Evolutionary conservation across 1,140 invertebrate genomes (phyloP).

Genomic region (Procambarus virginalis): DNA sequence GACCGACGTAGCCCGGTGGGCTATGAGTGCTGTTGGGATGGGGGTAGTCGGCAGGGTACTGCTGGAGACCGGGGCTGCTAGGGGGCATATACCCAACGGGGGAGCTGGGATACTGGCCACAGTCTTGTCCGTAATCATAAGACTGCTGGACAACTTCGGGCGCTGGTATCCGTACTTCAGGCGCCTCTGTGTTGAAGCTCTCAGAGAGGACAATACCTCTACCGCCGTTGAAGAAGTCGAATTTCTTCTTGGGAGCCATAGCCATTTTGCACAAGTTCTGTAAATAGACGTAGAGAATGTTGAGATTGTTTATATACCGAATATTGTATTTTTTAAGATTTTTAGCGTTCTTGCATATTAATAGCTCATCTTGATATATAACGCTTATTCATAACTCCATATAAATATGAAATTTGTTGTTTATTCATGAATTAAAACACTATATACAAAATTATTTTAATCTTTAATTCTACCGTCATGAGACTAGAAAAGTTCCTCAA

Average conservation of each 20-base stretch:
- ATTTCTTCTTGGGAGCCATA: not conserved
- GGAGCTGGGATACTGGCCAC: not conserved
- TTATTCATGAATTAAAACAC: no score
- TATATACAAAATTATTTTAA: no score
- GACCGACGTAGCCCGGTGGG: not conserved
- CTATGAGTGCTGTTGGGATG: not conserved
- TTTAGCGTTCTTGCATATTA: no score
- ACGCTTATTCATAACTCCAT: no score
- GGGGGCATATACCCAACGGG: no score
- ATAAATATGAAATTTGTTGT: no score
- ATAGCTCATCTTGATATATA: no score
- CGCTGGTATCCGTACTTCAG: not conserved
- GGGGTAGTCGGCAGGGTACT: not conserved
- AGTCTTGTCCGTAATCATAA: not conserved
- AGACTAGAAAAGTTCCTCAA: no score
- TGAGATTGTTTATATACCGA: no score
- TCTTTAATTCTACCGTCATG: no score
- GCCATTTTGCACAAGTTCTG: conserved; percentile 1
- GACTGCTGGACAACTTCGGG: not conserved
- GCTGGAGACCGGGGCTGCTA: not conserved
- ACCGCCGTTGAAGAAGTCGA: conserved; percentile 1
- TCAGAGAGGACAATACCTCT: not conserved
- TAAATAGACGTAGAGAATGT: not conserved
- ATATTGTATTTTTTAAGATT: no score
- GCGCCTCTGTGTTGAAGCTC: not conserved